Base-by-base conservation (phyloP, 2,888 invertebrate genomes). In the Andrena bucephala region DNA sequence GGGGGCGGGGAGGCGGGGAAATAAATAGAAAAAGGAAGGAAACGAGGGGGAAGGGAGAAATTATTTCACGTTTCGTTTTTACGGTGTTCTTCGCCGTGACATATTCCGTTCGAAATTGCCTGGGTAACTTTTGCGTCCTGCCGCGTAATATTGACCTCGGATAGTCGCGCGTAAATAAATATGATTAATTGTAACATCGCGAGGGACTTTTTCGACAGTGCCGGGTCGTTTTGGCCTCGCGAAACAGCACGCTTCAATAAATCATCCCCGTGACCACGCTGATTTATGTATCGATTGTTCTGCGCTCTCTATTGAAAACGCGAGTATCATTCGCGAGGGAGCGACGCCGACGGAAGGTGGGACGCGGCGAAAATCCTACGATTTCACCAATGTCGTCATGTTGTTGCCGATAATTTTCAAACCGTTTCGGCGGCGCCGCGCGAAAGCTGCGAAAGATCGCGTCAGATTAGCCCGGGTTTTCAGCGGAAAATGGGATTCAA, bases 231-330 rank as follows among this genome's bases (percentile, higher is more conserved):
- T 74, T 65, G 27, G 27, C 69, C 69, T 60, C 69, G 24, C 54
- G 65, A 60, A 74, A 81, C 73, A 73, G n/a, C 59, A 42, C 16
- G 31, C 63, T 42, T 36, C 69, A 60, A 72, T 79, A 81, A 81
- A 79, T 81, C 79, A 81, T 66, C 27, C 60, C 63, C 67, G 66
- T 79, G 73, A 74, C 71, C 66, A 42, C 33, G 77, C 24, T 80
- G 80, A 80, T 80, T 80, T 80, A 80, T 80, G 77, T 71, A 77
- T 80, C 80, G 71, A 80, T 80, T 80, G 80, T 80, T 80, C 66
- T 27, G 77, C 24, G 63, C 71, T 57, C 71, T 62, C 67, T 67
- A 71, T 76, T 81, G 76, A 67, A 57, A 71, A 62, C 65, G 54
- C 65, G 67, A 10, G 76, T 20, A 66, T 67, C 80, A 50, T 54